A percentile compares a stretch with the other conserved stretches of the same genome.
Conservation (phyloP, 2,113 vertebrate genomes). For the Apodemus sylvaticus region DNA sequence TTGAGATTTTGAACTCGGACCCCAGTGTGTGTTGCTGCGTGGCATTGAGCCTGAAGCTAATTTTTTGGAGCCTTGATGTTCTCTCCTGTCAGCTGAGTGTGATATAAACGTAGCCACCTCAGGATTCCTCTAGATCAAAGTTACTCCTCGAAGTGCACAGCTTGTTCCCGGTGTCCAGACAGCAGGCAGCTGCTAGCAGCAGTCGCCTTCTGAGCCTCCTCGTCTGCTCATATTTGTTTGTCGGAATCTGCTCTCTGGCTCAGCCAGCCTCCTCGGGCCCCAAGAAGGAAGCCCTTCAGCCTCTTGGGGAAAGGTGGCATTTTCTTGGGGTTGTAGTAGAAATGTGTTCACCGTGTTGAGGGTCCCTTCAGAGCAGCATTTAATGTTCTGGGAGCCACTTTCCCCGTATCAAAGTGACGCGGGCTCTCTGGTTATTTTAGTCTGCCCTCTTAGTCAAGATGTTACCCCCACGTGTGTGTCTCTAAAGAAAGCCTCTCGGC, state of each 20-base stretch:
- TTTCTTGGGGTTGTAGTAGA: background rate
- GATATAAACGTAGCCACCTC: background rate
- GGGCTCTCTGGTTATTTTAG: conserved; percentile 64
- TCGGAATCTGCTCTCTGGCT: background rate
- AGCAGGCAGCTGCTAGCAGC: background rate
- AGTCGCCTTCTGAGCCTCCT: background rate
- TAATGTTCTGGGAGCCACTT: conserved; percentile 44
- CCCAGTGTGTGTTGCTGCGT: rapidly evolving
- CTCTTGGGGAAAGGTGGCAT: background rate
- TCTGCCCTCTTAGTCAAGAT: conserved; percentile 63
- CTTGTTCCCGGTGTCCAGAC: background rate
- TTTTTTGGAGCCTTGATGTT: background rate
- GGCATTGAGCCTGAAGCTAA: background rate
- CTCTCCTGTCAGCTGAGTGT: background rate
- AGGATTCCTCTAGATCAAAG: too few relatives aligned
- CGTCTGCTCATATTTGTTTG: background rate
- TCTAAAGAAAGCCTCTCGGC: conserved; percentile 67
- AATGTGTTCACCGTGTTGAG: background rate
- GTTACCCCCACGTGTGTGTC: conserved; percentile 27
- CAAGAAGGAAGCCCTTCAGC: background rate
- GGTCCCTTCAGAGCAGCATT: background rate
- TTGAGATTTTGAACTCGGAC: background rate
- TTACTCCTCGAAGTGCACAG: background rate
- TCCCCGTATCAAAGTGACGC: conserved; percentile 27
- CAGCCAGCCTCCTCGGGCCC: background rate